Percentiles rank a stretch among this genome's conserved stretches.
Conservation (phyloP, 1,140 invertebrate genomes). For the Platyscapa corneri region DNA sequence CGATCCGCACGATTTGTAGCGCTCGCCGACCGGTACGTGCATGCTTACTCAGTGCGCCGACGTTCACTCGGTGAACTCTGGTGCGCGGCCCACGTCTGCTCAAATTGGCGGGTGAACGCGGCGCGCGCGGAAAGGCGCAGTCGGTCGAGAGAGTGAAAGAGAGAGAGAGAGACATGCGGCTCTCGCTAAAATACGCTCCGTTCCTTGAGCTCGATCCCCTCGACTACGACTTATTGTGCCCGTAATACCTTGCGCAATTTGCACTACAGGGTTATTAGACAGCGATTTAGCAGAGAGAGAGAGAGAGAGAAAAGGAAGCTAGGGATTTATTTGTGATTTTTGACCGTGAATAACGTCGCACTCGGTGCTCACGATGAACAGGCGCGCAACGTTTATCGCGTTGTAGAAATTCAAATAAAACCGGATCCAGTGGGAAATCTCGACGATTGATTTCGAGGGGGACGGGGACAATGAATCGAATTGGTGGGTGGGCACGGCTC, state of each 20-base stretch:
- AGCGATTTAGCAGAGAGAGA: neutral
- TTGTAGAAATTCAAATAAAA: neutral
- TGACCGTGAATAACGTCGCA: constrained; percentile 35
- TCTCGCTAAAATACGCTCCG: neutral
- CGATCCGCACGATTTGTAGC: constrained; percentile 9
- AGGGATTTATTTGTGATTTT: constrained; percentile 5
- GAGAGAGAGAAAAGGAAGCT: neutral
- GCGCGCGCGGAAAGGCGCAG: neutral
- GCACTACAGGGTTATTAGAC: neutral
- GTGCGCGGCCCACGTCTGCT: constrained; percentile 6
- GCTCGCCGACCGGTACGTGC: neutral
- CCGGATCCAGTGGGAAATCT: neutral
- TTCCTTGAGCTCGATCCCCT: neutral
- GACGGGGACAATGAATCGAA: neutral
- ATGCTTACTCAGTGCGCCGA: neutral
- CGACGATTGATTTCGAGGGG: no score
- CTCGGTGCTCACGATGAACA: neutral
- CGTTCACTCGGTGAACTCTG: constrained; percentile 43
- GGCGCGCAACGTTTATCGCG: no score
- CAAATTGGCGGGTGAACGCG: constrained; percentile 7
- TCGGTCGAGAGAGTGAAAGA: constrained; percentile 11
- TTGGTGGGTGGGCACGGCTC: neutral
- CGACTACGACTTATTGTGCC: neutral
- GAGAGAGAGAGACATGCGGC: neutral
- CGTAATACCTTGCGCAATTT: constrained; percentile 1